phyloP scores from a whole-genome alignment of 2,113 vertebrate species.

The Falco punctatus region DNA sequence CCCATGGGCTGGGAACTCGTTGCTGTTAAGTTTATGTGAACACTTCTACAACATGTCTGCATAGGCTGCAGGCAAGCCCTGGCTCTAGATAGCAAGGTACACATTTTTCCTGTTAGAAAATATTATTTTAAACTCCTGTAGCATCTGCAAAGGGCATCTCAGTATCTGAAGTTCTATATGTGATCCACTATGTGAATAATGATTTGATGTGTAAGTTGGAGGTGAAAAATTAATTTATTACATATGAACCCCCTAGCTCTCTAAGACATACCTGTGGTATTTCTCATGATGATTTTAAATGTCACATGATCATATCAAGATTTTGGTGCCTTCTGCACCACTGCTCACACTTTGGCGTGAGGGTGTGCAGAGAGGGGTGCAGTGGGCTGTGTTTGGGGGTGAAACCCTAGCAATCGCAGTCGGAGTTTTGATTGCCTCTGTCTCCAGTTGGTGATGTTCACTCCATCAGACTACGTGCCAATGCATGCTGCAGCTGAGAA shows the following conservation, averaged over 20 bases:
- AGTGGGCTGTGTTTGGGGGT: not conserved
- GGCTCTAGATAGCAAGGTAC: not conserved
- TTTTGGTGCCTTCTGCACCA: not conserved
- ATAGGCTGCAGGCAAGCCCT: not conserved
- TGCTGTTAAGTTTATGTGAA: too few species aligned
- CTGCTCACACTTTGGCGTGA: not conserved
- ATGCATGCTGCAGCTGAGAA: not conserved
- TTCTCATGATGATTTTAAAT: not conserved
- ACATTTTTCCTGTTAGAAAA: not conserved
- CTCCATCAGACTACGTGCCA: too few species aligned
- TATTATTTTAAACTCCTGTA: not conserved
- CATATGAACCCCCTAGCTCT: not conserved
- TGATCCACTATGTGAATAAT: not conserved
- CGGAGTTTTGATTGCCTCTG: not conserved
- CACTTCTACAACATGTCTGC: accelerated
- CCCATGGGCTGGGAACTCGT: not conserved
- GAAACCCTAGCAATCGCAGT: not conserved
- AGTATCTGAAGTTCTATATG: not conserved
- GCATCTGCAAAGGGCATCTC: not conserved
- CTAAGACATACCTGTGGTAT: not conserved
- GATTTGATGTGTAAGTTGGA: not conserved
- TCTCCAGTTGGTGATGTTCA: not conserved
- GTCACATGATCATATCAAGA: not conserved
- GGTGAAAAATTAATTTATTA: not conserved
- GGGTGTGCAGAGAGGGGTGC: too few species aligned